Evolutionary conservation across 2,888 invertebrate species (phyloP).

Genomic region (Idaea straminata): DNA sequence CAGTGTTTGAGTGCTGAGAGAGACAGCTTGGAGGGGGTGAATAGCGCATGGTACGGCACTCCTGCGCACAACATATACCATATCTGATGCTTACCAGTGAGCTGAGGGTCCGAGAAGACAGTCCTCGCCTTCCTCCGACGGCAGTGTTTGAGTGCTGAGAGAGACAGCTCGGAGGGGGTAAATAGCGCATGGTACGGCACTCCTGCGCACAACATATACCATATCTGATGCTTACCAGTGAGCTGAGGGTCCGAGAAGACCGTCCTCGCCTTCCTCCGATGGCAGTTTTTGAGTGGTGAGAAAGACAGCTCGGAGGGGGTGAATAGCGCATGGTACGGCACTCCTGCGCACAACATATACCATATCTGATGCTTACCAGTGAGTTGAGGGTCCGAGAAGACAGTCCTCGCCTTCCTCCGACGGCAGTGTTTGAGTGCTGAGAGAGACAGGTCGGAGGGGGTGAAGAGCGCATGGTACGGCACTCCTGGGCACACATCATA

Average conservation of each 20-base stretch:
- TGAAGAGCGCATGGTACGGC: conserved; percentile 84
- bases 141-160: conserved; percentile 93
- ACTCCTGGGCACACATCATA: conserved; percentile 63
- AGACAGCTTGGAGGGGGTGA: conserved; percentile 84
- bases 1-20: conserved; percentile 93
- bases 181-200: conserved; percentile 84
- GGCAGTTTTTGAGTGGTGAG: conserved; percentile 93
- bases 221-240: conserved; percentile 62
- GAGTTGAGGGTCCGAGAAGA: conserved; percentile 90
- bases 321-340: conserved; percentile 84
- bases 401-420: conserved; percentile 97
- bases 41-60: conserved; percentile 83
- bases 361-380: conserved; percentile 61
- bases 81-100: conserved; percentile 74
- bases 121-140: conserved; percentile 97
- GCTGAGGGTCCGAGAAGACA: conserved; percentile 90
- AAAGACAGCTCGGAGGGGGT: conserved; percentile 84
- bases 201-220: conserved; percentile 53
- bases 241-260: conserved; percentile 92
- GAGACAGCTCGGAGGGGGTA: conserved; percentile 83
- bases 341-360: conserved; percentile 55
- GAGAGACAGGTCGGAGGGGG: conserved; percentile 83
- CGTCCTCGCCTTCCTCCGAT: conserved; percentile 97
- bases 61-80: no score
- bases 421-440: conserved; percentile 95